A percentile compares a stretch with the other conserved stretches of the same genome.
These are phyloP conservation scores for Nemoura dubitans DNA, from an alignment of 2,888 invertebrate genomes.

Conservation along the genomic window DNA sequence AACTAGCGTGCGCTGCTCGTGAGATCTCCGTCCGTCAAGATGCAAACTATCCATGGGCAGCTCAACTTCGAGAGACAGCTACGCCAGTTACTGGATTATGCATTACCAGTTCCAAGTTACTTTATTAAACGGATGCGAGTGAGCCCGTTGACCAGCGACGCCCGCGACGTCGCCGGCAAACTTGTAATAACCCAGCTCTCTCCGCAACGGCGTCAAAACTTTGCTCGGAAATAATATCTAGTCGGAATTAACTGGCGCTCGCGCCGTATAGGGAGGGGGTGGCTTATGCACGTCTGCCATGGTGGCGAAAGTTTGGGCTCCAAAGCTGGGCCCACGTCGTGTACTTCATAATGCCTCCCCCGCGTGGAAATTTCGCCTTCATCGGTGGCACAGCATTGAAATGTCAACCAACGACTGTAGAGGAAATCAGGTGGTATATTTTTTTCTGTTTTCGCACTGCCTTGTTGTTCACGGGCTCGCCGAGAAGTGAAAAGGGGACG, in stretches of 20 bases:
- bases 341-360: background rate
- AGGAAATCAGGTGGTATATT: background rate
- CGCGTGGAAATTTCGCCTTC: background rate
- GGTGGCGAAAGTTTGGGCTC: too few species aligned
- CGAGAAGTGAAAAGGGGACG: background rate
- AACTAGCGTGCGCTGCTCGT: background rate
- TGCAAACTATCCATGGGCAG: background rate
- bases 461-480: too few species aligned
- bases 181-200: background rate
- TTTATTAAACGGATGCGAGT: background rate
- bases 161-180: background rate
- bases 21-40: background rate
- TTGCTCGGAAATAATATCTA: constrained; percentile 1
- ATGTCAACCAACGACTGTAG: background rate
- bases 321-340: too few species aligned
- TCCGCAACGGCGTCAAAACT: background rate
- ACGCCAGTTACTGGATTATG: background rate
- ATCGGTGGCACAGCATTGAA: background rate
- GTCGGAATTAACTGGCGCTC: background rate
- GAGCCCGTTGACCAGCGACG: background rate
- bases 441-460: background rate
- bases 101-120: constrained; percentile 2
- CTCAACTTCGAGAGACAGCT: background rate
- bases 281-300: background rate
- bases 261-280: background rate